phyloP scores from a whole-genome alignment of 1,140 invertebrate genomes.

The Gonatopus flavifemur region DNA sequence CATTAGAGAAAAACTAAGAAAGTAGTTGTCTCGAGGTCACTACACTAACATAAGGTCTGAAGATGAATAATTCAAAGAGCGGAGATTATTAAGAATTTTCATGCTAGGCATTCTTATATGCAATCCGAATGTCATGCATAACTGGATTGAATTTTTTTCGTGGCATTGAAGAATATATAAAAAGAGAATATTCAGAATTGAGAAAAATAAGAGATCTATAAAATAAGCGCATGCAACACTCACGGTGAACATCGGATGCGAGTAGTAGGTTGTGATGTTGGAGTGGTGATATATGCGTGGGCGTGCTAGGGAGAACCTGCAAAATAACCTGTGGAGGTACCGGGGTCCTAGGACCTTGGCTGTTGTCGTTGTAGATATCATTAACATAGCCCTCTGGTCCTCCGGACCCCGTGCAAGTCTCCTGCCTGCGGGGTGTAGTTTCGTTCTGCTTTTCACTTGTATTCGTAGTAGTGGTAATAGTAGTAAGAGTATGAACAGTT shows the following conservation, averaged over 20 bases:
- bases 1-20: no score
- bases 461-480: no score
- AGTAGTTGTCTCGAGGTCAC: no score
- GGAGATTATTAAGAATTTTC: no score
- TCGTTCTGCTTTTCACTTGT: slow-evolving; percentile 44
- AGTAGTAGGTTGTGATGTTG: slow-evolving; percentile 67
- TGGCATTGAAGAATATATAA: slow-evolving; percentile 2
- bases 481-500: background rate
- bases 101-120: no score
- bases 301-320: slow-evolving; percentile 70
- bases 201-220: slow-evolving; percentile 10
- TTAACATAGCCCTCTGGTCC: slow-evolving; percentile 44
- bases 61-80: no score
- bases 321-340: slow-evolving; percentile 71
- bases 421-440: slow-evolving; percentile 37
- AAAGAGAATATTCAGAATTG: background rate
- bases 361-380: slow-evolving; percentile 27
- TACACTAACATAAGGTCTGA: no score
- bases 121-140: no score
- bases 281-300: slow-evolving; percentile 63
- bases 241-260: slow-evolving; percentile 70
- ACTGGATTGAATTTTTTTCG: no score
- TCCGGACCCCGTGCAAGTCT: slow-evolving; percentile 51
- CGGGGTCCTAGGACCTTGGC: slow-evolving; percentile 39
- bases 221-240: slow-evolving; percentile 66